Percentiles rank a stretch among this genome's conserved stretches.
phyloP scores from a whole-genome alignment of 2,888 invertebrate genomes.

The Podabrus alpinus region DNA sequence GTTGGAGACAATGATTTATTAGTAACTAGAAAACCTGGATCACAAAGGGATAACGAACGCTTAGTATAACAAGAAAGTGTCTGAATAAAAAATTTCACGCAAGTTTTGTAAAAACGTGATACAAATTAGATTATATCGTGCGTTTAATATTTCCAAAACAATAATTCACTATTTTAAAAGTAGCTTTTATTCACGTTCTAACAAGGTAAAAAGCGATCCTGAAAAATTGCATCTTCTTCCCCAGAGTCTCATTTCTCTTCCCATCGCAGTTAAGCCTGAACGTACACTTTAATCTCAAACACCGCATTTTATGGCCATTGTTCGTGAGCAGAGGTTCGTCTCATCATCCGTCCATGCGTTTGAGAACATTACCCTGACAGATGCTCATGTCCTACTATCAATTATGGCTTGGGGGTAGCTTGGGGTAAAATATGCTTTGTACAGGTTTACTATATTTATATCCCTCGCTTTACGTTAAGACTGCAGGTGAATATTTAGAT shows the following conservation, averaged over 20 bases:
- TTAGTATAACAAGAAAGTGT: neutral
- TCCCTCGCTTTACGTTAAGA: slow-evolving; percentile 7
- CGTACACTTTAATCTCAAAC: slow-evolving; percentile 42
- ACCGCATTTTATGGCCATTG: slow-evolving; percentile 38
- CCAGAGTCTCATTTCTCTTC: slow-evolving; percentile 27
- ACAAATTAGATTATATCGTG: neutral
- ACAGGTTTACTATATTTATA: slow-evolving; percentile 11
- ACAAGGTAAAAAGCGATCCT: slow-evolving; percentile 32
- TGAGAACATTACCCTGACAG: slow-evolving; percentile 45
- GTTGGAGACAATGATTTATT: neutral
- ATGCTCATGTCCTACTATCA: slow-evolving; percentile 44
- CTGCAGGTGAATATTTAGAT: slow-evolving; percentile 19
- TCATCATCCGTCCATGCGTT: slow-evolving; percentile 43
- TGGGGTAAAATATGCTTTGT: slow-evolving; percentile 21
- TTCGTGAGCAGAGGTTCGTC: slow-evolving; percentile 41
- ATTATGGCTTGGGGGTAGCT: slow-evolving; percentile 37
- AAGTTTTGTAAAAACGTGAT: neutral
- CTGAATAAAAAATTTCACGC: neutral
- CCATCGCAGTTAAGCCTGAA: slow-evolving; percentile 34
- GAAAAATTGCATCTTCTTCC: slow-evolving; percentile 31
- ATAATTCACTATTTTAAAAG: slow-evolving; percentile 30
- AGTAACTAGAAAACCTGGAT: neutral
- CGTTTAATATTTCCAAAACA: slow-evolving; percentile 15
- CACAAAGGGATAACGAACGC: neutral
- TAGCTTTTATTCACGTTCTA: slow-evolving; percentile 31